Base-by-base conservation (phyloP, 2,888 invertebrate genomes). In the Catotricha subobsoleta region DNA sequence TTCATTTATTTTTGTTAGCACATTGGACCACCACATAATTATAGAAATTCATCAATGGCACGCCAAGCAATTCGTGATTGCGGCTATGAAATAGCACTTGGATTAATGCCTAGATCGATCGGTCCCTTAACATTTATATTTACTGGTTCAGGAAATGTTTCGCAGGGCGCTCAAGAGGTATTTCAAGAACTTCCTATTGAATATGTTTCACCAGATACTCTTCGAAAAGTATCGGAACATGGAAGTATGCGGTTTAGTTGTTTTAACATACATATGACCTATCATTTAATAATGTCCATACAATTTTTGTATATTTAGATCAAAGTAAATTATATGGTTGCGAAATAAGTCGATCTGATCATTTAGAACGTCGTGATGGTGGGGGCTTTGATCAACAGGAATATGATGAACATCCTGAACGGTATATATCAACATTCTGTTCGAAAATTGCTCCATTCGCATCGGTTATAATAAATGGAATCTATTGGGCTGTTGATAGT, bases 51-150 rank as follows among this genome's bases (percentile, higher is more conserved):
- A 0, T 91, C 90, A 51, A 94, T 95, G 90, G 97, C 97, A 1
- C 73, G 87, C 20, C 97, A 98, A 61, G 91, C 95, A 0, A 84
- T 99, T 31, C 70, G 98, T 15, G 98, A 98, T 59, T 91, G 94
- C n/a, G 98, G 98, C 1, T 99, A 99, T 60, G 97, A 98, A 66
- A 91, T 99, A 37, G 78, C 97, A 0, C 65, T 99, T 40, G 86
- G 76, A 3, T 80, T 90, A 67, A 88, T 99, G 91, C 98, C 98
- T 2, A 86, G 87, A 61, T 97, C 97, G 0, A 77, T 99, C 39
- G 98, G 98, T 2, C 97, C 97, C 0, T 65, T 98, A 39, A 94
- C 94, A 0, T 92, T 98, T 60, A 86, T 99, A 1, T 99, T 99
- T 57, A 94, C 97, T 8, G 98, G 98, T 7, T 86, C 90, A 5